phyloP scores from a whole-genome alignment of 2,113 vertebrate genomes.

The Bolborhynchus lineola region DNA sequence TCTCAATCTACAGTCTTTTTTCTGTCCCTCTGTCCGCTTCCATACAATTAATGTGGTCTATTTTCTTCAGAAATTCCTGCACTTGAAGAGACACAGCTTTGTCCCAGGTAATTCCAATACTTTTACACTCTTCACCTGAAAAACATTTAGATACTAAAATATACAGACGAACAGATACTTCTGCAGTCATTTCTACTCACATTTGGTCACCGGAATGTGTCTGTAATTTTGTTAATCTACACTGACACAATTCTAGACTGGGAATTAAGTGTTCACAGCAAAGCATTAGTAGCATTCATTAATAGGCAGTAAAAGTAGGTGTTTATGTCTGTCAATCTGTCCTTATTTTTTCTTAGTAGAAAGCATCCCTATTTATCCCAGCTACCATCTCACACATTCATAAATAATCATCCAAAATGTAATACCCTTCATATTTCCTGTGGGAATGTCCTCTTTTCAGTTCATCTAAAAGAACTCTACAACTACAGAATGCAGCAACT shows the following conservation, averaged over 20 bases:
- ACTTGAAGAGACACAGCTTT: background rate
- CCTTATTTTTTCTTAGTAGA: background rate
- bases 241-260: background rate
- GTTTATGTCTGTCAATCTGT: background rate
- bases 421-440: background rate
- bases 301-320: background rate
- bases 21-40: background rate
- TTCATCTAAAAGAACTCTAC: slow-evolving; percentile 15
- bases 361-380: background rate
- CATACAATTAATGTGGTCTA: background rate
- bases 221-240: background rate
- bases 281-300: background rate
- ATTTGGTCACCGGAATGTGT: background rate
- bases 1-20: background rate
- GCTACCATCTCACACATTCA: background rate
- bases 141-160: background rate
- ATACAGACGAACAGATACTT: background rate
- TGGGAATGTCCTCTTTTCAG: slow-evolving; percentile 34
- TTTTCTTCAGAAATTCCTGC: background rate
- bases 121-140: background rate
- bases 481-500: background rate
- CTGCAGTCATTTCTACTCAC: background rate
- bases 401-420: background rate
- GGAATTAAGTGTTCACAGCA: background rate
- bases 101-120: background rate